These are phyloP conservation scores for Phragmatobia fuliginosa DNA, from an alignment of 2,888 invertebrate species.

Conservation along the genomic window DNA sequence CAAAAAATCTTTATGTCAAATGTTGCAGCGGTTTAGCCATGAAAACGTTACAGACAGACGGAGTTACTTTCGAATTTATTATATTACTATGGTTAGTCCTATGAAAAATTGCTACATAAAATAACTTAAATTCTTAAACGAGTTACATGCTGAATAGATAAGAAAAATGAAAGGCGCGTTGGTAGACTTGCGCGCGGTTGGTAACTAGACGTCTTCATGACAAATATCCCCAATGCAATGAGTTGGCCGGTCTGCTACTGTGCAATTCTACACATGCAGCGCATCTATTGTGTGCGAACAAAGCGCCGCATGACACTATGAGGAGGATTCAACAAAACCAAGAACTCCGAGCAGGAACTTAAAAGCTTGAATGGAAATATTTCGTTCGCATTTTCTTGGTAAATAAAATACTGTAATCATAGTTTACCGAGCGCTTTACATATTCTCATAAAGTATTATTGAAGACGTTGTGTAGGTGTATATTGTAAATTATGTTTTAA, in stretches of 20 bases:
- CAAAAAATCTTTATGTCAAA: too few species aligned
- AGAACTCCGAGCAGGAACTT: slow-evolving; percentile 77
- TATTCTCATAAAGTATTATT: slow-evolving; percentile 26
- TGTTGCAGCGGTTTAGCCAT: too few species aligned
- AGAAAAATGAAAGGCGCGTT: slow-evolving; percentile 56
- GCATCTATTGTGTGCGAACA: slow-evolving; percentile 77
- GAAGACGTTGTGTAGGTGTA: not conserved
- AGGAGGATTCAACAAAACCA: slow-evolving; percentile 67
- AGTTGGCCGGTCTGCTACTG: slow-evolving; percentile 71
- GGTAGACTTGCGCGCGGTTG: slow-evolving; percentile 38
- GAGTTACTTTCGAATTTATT: too few species aligned
- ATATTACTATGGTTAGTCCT: too few species aligned
- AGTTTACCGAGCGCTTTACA: slow-evolving; percentile 49
- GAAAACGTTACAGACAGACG: too few species aligned
- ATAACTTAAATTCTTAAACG: slow-evolving; percentile 26
- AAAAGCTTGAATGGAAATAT: slow-evolving; percentile 79
- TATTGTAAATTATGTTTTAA: not conserved
- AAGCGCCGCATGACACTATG: slow-evolving; percentile 74
- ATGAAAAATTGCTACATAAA: slow-evolving; percentile 21
- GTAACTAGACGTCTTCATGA: slow-evolving; percentile 61
- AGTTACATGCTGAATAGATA: slow-evolving; percentile 57
- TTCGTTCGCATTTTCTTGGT: slow-evolving; percentile 69
- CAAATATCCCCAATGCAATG: slow-evolving; percentile 72
- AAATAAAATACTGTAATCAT: slow-evolving; percentile 58
- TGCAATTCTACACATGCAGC: slow-evolving; percentile 75